Percentiles rank a stretch among this genome's conserved stretches.
These are phyloP conservation scores for Odobenus rosmarus DNA, from an alignment of 2,113 vertebrate genomes.

Conservation along the genomic window DNA sequence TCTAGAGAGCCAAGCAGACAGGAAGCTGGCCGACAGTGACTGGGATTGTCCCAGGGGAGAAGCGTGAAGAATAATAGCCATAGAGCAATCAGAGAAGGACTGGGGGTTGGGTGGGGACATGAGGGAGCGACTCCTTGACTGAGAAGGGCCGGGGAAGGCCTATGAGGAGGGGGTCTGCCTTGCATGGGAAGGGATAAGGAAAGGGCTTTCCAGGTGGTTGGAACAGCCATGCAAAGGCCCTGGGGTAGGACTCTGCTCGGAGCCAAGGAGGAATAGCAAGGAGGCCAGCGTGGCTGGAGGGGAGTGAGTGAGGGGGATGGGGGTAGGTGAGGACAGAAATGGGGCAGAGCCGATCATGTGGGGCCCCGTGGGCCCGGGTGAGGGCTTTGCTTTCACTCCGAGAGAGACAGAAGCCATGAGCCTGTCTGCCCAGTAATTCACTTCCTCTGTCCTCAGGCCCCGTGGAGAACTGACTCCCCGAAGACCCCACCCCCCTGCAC, in stretches of 20 bases:
- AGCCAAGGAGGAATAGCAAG: background rate
- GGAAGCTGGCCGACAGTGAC: background rate
- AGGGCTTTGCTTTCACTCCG: background rate
- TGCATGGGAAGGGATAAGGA: background rate
- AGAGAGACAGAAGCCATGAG: background rate
- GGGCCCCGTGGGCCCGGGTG: accelerated
- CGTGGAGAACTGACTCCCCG: slow-evolving; percentile 80
- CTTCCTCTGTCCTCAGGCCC: slow-evolving; percentile 63
- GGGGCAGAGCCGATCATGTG: accelerated
- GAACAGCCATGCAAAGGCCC: background rate
- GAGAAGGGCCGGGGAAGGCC: background rate
- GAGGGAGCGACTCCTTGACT: background rate
- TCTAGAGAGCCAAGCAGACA: background rate
- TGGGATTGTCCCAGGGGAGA: background rate
- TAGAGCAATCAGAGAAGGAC: background rate
- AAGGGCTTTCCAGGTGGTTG: background rate
- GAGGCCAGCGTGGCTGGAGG: background rate
- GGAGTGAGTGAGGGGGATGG: background rate
- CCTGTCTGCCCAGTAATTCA: background rate
- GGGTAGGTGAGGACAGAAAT: background rate
- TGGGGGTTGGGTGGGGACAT: accelerated
- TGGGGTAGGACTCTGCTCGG: background rate
- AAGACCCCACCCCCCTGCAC: slow-evolving; percentile 52
- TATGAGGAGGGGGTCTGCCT: background rate
- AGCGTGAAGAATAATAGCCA: accelerated